Evolutionary conservation across 2,113 vertebrate genomes (phyloP).

Genomic region (Aphelocoma coerulescens): DNA sequence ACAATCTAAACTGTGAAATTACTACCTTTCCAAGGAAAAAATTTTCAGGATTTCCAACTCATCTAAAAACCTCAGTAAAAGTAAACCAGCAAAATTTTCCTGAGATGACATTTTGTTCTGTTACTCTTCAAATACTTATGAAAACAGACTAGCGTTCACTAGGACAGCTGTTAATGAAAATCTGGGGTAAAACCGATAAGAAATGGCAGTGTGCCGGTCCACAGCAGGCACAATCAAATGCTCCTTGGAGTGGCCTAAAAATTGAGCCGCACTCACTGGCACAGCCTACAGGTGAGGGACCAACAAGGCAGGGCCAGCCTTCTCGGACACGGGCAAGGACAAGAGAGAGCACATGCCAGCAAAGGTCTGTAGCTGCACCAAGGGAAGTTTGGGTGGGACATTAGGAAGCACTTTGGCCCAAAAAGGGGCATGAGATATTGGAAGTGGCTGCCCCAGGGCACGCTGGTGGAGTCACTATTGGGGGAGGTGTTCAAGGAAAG

Average conservation of each 20-base stretch:
- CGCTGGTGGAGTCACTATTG: rapidly evolving
- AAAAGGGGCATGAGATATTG: too few species aligned
- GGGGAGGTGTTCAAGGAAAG: neutral
- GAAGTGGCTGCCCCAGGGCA: rapidly evolving
- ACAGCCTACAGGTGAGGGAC: neutral
- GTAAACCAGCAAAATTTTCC: neutral
- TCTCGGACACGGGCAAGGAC: neutral
- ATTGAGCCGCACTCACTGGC: neutral
- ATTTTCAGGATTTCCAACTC: neutral
- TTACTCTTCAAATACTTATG: neutral
- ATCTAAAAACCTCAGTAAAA: neutral
- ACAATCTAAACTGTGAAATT: neutral
- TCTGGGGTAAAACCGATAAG: neutral
- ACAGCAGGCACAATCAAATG: neutral
- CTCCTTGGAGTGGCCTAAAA: neutral
- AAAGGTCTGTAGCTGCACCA: neutral
- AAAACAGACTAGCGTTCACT: neutral
- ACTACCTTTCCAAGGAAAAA: neutral
- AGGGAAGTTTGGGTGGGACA: neutral
- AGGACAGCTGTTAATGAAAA: neutral
- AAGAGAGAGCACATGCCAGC: neutral
- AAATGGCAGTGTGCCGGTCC: neutral
- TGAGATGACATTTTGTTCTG: neutral
- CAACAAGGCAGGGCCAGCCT: neutral
- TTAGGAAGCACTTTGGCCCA: neutral